These are phyloP conservation scores for Turritopsis dohrnii DNA, from an alignment of 30 jellyfish, hydroid and myxozoan species.

Conservation along the genomic window DNA sequence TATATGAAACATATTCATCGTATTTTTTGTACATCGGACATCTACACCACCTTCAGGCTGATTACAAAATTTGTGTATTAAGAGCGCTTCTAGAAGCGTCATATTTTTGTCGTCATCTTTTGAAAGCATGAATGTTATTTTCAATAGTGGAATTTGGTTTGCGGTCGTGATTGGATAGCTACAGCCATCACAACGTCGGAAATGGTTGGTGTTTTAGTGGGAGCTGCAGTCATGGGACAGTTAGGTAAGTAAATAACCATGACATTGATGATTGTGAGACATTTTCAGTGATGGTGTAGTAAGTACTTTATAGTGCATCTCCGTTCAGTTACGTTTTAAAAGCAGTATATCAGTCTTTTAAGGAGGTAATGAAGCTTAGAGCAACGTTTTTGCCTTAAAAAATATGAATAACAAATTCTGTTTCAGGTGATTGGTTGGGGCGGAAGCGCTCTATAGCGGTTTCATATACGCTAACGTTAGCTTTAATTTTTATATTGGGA, in stretches of 20 bases:
- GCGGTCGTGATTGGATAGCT: conserved; percentile 49
- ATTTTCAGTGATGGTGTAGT: no score
- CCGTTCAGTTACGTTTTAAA: no score
- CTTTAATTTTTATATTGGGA: conserved; percentile 21
- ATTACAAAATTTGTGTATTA: no score
- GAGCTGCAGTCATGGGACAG: conserved; percentile 40
- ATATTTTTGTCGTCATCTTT: neutral
- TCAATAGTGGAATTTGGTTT: conserved; percentile 35
- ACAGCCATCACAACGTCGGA: conserved; percentile 36
- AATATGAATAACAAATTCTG: no score
- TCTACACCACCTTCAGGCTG: no score
- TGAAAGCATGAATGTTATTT: neutral
- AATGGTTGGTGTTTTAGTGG: conserved; percentile 53
- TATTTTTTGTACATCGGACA: no score
- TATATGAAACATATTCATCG: no score
- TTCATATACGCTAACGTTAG: conserved; percentile 9
- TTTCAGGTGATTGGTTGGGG: conserved; percentile 40
- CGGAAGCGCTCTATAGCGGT: conserved; percentile 22
- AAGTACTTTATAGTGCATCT: no score
- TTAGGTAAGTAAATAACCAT: conserved; percentile 14
- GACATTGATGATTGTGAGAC: neutral
- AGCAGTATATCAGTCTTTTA: neutral
- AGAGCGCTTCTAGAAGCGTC: neutral
- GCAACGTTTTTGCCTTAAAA: neutral
- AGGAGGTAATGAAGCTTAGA: neutral